These are phyloP conservation scores for Drosophila lowei DNA, from an alignment of 1,140 invertebrate genomes.

Conservation along the genomic window DNA sequence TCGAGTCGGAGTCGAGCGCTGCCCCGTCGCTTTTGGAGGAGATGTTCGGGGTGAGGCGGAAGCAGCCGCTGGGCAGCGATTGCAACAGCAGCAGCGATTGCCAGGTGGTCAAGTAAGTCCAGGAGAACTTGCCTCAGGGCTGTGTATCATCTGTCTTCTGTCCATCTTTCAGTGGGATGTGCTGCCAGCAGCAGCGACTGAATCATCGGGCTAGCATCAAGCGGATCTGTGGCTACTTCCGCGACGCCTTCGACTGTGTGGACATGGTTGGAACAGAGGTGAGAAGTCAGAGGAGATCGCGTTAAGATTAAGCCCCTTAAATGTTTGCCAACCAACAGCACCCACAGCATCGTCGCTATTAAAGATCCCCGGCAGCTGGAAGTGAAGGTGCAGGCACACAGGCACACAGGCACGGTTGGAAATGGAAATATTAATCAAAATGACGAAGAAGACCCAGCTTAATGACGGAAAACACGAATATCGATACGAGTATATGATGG, in stretches of 20 bases:
- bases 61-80: constrained; percentile 92
- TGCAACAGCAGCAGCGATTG: constrained; percentile 93
- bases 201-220: constrained; percentile 89
- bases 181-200: constrained; percentile 93
- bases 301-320: neutral
- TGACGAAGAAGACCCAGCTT: constrained; percentile 11
- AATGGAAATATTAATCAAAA: neutral
- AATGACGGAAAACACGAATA: constrained; percentile 26
- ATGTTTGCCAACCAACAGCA: neutral
- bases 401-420: too few species aligned
- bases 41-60: constrained; percentile 45
- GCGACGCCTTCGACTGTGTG: constrained; percentile 94
- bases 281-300: neutral
- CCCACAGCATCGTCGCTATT: constrained; percentile 50
- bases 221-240: constrained; percentile 95
- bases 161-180: constrained; percentile 86
- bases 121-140: neutral
- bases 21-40: constrained; percentile 43
- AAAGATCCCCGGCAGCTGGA: neutral
- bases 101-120: constrained; percentile 87
- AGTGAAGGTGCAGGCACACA: neutral
- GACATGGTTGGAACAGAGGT: constrained; percentile 83
- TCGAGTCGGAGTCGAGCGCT: constrained; percentile 16
- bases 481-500: neutral
- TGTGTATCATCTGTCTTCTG: neutral